A percentile compares a stretch with the other conserved stretches of the same genome.
Conservation (phyloP, 2,888 invertebrate genomes). For the Ectemnius cavifrons region DNA sequence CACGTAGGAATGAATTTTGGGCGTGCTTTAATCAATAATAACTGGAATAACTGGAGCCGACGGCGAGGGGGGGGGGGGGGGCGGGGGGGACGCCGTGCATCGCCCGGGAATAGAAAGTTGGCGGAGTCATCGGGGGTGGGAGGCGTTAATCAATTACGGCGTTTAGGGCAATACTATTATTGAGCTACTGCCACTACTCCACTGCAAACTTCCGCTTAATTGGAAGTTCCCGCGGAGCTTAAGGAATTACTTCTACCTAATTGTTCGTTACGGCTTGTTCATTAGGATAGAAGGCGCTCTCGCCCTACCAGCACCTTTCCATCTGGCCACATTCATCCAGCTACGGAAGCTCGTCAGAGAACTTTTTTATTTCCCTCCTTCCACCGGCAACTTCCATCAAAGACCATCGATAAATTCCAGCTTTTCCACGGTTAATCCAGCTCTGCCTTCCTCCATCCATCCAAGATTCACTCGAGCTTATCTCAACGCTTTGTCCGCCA, state of each 20-base stretch:
- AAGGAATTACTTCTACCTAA: slow-evolving; percentile 53
- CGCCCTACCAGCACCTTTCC: neutral
- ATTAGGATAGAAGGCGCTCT: neutral
- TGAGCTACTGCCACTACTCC: slow-evolving; percentile 18
- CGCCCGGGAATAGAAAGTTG: slow-evolving; percentile 45
- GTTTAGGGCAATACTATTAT: slow-evolving; percentile 54
- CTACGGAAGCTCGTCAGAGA: neutral
- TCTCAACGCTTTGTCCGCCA: too few species aligned
- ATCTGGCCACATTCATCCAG: slow-evolving; percentile 12
- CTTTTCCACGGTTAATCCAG: too few species aligned
- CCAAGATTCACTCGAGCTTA: too few species aligned
- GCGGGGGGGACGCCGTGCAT: neutral
- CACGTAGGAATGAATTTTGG: slow-evolving; percentile 33
- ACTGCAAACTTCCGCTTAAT: slow-evolving; percentile 45
- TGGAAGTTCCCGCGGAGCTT: slow-evolving; percentile 50
- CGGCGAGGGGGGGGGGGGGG: too few species aligned
- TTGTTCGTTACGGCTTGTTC: slow-evolving; percentile 40
- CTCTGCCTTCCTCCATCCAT: too few species aligned
- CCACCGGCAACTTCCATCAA: too few species aligned
- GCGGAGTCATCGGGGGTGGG: slow-evolving; percentile 14
- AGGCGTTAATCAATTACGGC: slow-evolving; percentile 22
- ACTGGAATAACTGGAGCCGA: neutral
- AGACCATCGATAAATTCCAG: neutral
- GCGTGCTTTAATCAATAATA: slow-evolving; percentile 41
- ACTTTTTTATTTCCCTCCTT: neutral